phyloP scores from a whole-genome alignment of 2,888 invertebrate genomes.

The Norana najaformis region DNA sequence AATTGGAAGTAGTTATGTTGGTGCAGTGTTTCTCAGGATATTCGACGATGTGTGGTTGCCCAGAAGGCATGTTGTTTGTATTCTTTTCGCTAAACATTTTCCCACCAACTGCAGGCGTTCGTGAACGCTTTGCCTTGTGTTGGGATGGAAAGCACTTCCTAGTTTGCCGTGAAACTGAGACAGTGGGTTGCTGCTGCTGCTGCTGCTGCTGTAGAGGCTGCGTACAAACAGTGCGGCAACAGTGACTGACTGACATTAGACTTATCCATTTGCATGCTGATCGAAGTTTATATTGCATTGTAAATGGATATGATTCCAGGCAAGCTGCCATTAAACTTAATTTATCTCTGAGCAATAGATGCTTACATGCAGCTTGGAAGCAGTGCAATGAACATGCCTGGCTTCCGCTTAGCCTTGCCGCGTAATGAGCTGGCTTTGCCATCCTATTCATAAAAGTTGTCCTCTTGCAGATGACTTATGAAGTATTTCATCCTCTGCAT shows the following conservation, averaged over 20 bases:
- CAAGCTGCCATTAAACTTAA: background rate
- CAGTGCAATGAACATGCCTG: background rate
- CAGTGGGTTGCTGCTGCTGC: background rate
- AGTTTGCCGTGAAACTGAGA: background rate
- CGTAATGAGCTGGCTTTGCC: background rate
- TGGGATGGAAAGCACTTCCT: constrained; percentile 7
- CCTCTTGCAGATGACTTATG: background rate
- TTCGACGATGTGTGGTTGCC: constrained; percentile 5
- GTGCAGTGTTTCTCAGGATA: background rate
- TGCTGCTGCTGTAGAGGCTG: background rate
- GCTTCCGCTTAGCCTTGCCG: background rate
- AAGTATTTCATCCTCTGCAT: background rate
- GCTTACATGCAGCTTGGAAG: background rate
- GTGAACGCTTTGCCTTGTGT: background rate
- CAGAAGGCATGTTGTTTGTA: background rate
- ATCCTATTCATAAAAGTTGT: background rate
- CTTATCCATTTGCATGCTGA: constrained; percentile 7
- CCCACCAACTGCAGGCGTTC: constrained; percentile 5
- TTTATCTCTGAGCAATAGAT: background rate
- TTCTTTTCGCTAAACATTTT: constrained; percentile 13
- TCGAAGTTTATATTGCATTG: constrained; percentile 10
- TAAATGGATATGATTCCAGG: background rate
- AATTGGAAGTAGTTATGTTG: background rate
- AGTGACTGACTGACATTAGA: background rate
- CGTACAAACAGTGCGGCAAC: background rate